Conservation (phyloP, 2,888 invertebrate species). For the Epirrita christyi region DNA sequence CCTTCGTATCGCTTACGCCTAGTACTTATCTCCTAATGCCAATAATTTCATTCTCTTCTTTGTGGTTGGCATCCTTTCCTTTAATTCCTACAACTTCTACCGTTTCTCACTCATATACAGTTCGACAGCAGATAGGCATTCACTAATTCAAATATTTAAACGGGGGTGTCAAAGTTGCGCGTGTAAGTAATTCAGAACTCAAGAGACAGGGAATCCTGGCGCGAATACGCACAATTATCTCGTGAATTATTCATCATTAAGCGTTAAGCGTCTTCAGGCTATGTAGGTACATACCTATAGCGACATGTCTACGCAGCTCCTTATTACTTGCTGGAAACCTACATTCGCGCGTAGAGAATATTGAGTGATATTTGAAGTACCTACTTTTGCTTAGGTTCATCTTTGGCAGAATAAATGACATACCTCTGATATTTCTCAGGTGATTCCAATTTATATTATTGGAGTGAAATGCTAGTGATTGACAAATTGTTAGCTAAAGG, state of each 20-base stretch:
- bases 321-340: not conserved
- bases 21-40: too few relatives aligned
- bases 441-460: too few relatives aligned
- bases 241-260: conserved; percentile 52
- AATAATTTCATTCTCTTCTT: too few relatives aligned
- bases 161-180: conserved; percentile 30
- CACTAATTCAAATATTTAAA: conserved; percentile 35
- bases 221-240: conserved; percentile 49
- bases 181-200: conserved; percentile 29
- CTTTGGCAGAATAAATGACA: too few relatives aligned
- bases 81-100: too few relatives aligned
- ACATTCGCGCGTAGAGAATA: not conserved
- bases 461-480: too few relatives aligned
- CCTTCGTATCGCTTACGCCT: too few relatives aligned
- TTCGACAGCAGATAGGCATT: conserved; percentile 3
- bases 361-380: too few relatives aligned
- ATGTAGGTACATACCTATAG: conserved; percentile 1
- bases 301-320: not conserved
- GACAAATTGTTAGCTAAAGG: too few relatives aligned
- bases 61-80: too few relatives aligned
- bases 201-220: conserved; percentile 24
- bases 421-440: not conserved
- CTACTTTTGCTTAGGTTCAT: too few relatives aligned
- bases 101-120: not conserved
- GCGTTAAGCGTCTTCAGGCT: conserved; percentile 22